phyloP scores from a whole-genome alignment of 2,797 vertebrate species.

The Acipenser ruthenus region DNA sequence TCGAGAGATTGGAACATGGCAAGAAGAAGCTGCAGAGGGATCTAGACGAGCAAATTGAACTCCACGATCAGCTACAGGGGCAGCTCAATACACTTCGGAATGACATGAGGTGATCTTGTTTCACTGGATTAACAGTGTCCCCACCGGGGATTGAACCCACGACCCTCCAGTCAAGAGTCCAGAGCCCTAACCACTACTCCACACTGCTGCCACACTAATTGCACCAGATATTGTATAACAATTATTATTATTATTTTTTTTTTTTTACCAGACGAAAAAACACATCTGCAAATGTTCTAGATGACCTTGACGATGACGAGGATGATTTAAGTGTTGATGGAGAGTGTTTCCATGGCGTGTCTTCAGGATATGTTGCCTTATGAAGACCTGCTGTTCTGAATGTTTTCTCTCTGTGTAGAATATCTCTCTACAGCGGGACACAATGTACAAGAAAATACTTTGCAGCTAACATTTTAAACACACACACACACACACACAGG shows the following conservation, averaged over 20 bases:
- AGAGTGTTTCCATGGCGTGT: slow-evolving; percentile 78
- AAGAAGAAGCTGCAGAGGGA: slow-evolving; percentile 96
- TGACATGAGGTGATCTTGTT: slow-evolving; percentile 70
- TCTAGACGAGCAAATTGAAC: slow-evolving; percentile 84
- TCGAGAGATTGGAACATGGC: slow-evolving; percentile 81
- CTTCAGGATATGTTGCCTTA: slow-evolving; percentile 46
- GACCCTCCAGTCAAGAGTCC: too few species aligned
- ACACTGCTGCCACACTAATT: too few species aligned
- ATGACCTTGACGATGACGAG: slow-evolving; percentile 65
- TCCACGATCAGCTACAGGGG: slow-evolving; percentile 84
- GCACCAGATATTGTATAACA: slow-evolving; percentile 7
- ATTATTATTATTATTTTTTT: neutral
- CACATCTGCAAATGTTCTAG: slow-evolving; percentile 68
- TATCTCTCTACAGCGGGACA: too few species aligned
- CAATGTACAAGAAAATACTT: too few species aligned
- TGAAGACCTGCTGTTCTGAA: too few species aligned
- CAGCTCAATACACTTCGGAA: slow-evolving; percentile 76
- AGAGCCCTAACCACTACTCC: too few species aligned
- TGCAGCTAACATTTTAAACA: too few species aligned
- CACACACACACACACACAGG: too few species aligned
- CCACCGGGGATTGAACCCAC: too few species aligned
- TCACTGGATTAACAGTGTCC: too few species aligned
- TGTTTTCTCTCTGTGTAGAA: too few species aligned
- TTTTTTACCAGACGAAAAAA: slow-evolving; percentile 70
- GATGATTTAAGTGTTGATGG: slow-evolving; percentile 81